These are phyloP conservation scores for Cepphus grylle DNA, from an alignment of 2,113 vertebrate genomes.

Conservation along the genomic window DNA sequence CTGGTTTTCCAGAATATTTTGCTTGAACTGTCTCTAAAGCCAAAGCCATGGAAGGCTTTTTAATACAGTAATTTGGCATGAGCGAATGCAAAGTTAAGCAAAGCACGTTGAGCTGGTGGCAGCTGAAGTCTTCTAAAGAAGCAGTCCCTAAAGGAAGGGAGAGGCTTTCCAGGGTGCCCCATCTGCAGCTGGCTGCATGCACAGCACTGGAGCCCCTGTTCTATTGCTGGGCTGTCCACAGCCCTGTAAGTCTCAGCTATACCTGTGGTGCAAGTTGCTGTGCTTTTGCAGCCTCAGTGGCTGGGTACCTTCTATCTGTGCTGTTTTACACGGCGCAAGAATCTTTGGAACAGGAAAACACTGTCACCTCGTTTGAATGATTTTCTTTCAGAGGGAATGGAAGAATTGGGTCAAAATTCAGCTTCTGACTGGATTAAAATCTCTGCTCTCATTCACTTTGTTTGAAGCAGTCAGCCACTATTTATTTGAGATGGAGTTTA, in stretches of 20 bases:
- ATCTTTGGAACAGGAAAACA: background rate
- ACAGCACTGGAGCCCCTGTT: background rate
- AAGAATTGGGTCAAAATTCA: background rate
- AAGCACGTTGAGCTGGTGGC: background rate
- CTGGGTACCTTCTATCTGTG: background rate
- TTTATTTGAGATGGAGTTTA: background rate
- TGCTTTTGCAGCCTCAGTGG: background rate
- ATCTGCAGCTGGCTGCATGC: rapidly evolving
- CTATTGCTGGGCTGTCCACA: background rate
- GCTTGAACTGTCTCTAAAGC: background rate
- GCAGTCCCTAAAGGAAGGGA: background rate
- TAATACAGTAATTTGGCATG: background rate
- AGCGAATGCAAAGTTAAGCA: background rate
- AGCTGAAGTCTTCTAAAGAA: background rate
- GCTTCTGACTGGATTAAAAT: background rate
- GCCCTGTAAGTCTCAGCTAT: background rate
- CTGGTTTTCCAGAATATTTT: background rate
- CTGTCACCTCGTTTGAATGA: background rate
- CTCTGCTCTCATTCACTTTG: background rate
- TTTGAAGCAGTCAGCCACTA: background rate
- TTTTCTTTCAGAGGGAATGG: background rate
- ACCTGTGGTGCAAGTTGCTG: background rate
- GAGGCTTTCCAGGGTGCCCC: background rate
- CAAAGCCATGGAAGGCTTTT: background rate
- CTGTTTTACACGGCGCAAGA: background rate